These are phyloP conservation scores for Diadema setosum DNA, from an alignment of 35 echinoderm and acorn worm species.

Conservation along the genomic window DNA sequence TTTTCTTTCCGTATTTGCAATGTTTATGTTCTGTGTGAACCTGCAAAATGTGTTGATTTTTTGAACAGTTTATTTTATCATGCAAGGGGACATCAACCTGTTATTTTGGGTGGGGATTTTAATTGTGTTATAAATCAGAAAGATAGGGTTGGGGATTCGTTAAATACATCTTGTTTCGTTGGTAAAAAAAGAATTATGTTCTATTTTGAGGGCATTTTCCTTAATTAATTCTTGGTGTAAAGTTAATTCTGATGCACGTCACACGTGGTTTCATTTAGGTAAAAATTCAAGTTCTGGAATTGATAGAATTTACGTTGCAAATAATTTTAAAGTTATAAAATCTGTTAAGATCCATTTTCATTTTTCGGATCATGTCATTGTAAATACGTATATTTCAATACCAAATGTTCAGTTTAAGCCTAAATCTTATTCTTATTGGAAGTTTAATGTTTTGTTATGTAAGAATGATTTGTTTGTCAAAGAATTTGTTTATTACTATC, in stretches of 20 bases:
- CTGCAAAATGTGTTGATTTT: neutral
- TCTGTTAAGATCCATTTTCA: neutral
- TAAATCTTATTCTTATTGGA: slow-evolving; percentile 1
- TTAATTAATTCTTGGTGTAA: neutral
- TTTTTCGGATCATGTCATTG: neutral
- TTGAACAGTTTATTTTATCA: neutral
- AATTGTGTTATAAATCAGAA: slow-evolving; percentile 9
- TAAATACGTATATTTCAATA: neutral
- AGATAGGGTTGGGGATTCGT: neutral
- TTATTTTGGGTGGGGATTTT: slow-evolving; percentile 33
- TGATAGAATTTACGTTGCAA: neutral
- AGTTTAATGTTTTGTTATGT: neutral
- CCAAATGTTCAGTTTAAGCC: neutral
- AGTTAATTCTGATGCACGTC: neutral
- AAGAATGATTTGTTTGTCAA: neutral
- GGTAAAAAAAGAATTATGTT: neutral
- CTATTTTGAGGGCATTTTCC: neutral
- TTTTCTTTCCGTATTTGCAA: slow-evolving; percentile 34
- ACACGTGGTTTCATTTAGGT: neutral
- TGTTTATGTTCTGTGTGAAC: neutral
- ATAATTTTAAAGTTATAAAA: neutral
- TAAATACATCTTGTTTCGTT: neutral
- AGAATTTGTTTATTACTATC: neutral
- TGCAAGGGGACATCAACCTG: neutral
- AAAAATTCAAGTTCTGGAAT: neutral